Evolutionary conservation across 2,888 invertebrate genomes (phyloP), one percentile per base, ranked within the genome.

Genomic region (Trilocha varians): DNA sequence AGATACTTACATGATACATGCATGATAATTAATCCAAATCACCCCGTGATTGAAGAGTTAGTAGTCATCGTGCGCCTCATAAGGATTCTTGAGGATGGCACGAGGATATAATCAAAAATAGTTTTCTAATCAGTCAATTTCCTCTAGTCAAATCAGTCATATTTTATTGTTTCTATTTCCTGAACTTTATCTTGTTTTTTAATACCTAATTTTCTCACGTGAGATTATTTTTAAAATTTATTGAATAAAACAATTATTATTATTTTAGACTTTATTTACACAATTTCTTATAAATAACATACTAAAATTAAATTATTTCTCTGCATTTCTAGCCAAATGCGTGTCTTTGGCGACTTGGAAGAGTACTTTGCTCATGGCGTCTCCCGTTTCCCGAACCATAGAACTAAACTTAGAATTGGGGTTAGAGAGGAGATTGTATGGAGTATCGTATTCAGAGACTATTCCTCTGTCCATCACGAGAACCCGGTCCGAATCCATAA

Each of bases 401-500:
- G 87, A 87, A 5, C 85, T 76, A 34, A 93, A 88, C 2, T 84
- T 65, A 35, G 91, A 89, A 17, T 88, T 71, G 2, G 87, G 78
- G 49, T 89, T 87, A 34, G 76, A 82, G 2, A 93, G 78, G 33
- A 93, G 67, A 33, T 86, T 66, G 62, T 91, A 82, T 0, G 93
- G 93, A 50, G 89, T 88, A 57, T 91, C 92, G 49, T 89, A 93
- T 77, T 93, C 93, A 38, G 88, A 89, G 13, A 92, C 89, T 17
- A 75, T 65, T 0, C 97, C 97, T 32, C 88, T 88, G 57, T 94
- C 93, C 90, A 97, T 92, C 0, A 97, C 96, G 38, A 97, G 79
- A 11, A 96, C 91, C 38, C 91, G 88, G 76, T 96, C 94, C 0
- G 94, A 94, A 69, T 97, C 96, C 91, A 97, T 96, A 47, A 97